These are phyloP conservation scores for Antheraea mylitta DNA, from an alignment of 1,140 invertebrate species.

Conservation along the genomic window DNA sequence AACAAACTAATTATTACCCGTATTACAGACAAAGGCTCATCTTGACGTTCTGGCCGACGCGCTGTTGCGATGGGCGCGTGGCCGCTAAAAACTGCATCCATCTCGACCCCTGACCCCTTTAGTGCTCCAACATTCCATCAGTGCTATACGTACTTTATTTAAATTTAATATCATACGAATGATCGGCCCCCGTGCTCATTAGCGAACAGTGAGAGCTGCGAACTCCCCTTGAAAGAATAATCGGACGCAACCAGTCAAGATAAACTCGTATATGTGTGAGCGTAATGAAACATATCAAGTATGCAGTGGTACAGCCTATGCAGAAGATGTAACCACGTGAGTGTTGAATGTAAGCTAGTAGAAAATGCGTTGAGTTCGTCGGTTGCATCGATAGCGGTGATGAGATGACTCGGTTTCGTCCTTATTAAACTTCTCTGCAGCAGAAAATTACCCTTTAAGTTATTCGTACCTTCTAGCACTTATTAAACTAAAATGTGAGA, in stretches of 20 bases:
- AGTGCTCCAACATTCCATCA: slow-evolving; percentile 37
- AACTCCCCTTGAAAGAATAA: slow-evolving; percentile 43
- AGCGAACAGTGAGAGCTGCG: slow-evolving; percentile 57
- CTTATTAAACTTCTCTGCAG: slow-evolving; percentile 56
- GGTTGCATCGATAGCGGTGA: slow-evolving; percentile 23
- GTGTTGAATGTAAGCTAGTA: slow-evolving; percentile 52
- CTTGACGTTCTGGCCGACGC: slow-evolving; percentile 96
- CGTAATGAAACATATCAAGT: slow-evolving; percentile 75
- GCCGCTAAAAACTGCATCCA: slow-evolving; percentile 82
- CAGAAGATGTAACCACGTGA: slow-evolving; percentile 60
- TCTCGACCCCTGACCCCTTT: slow-evolving; percentile 40
- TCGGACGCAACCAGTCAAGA: slow-evolving; percentile 65
- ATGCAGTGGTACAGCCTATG: slow-evolving; percentile 55
- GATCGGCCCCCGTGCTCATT: slow-evolving; percentile 43
- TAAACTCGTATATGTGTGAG: slow-evolving; percentile 47
- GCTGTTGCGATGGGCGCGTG: slow-evolving; percentile 93
- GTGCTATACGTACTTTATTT: slow-evolving; percentile 50
- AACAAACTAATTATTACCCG: slow-evolving; percentile 9
- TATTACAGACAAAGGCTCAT: slow-evolving; percentile 94
- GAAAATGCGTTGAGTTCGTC: slow-evolving; percentile 3
- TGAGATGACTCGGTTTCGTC: slow-evolving; percentile 68
- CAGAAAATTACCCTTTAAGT: slow-evolving; percentile 55
- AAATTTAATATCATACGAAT: slow-evolving; percentile 37
- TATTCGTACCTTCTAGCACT: slow-evolving; percentile 71
- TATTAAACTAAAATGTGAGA: slow-evolving; percentile 76